These are phyloP conservation scores for Tragelaphus strepsiceros DNA, from an alignment of 2,113 vertebrate species.

Conservation along the genomic window DNA sequence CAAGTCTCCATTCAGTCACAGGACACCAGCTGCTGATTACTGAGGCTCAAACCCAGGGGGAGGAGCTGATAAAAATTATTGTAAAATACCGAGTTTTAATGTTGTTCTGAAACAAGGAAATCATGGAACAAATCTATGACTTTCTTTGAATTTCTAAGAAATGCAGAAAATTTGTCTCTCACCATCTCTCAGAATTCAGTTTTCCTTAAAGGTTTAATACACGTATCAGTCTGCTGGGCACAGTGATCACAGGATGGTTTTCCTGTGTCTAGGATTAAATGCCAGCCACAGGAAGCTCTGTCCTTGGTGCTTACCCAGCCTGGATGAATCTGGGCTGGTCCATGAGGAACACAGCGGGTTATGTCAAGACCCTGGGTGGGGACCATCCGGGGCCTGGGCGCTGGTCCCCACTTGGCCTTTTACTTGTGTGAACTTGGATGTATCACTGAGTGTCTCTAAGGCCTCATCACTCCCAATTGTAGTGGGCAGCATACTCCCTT, in stretches of 20 bases:
- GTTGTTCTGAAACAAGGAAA: not conserved
- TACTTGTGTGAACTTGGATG: not conserved
- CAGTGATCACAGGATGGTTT: not conserved
- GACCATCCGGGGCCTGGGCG: accelerated
- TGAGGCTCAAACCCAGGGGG: not conserved
- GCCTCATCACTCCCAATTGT: not conserved
- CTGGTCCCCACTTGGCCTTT: not conserved
- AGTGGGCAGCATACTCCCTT: not conserved
- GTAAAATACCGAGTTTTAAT: not conserved
- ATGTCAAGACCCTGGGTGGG: too few relatives aligned
- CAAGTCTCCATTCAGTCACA: not conserved
- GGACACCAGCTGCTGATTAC: not conserved
- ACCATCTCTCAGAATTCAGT: not conserved
- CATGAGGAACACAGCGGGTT: not conserved
- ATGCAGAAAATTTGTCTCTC: not conserved
- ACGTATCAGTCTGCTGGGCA: not conserved
- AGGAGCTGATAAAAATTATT: not conserved
- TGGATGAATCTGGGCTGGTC: accelerated
- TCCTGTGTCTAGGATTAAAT: not conserved
- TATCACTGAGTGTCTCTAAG: not conserved
- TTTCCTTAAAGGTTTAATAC: not conserved
- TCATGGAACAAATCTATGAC: not conserved
- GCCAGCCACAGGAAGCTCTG: not conserved
- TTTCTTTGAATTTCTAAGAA: not conserved
- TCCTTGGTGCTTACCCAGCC: not conserved